Evolutionary conservation across 2,113 vertebrate genomes (phyloP), one percentile per base, ranked within the genome.

Genomic region (Pyxicephalus adspersus): DNA sequence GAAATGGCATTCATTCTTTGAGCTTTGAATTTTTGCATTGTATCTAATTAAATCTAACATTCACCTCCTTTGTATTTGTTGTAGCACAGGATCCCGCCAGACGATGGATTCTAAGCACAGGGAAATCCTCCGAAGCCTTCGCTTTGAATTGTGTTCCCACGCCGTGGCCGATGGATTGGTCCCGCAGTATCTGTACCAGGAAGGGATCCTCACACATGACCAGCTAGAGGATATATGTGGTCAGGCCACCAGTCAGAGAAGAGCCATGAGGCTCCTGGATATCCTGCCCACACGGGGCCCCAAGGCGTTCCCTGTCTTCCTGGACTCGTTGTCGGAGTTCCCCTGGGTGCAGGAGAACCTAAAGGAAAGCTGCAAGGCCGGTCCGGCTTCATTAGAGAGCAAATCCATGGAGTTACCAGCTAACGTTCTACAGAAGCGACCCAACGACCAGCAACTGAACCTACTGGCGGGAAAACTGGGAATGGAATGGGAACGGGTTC

Each of bases 141-240:
- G 95, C 3, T 84, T 96, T 76, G 87, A 94, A 25, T 90, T 99
- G 63, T 92, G 93, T 73, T 88, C 91, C 0, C 92, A 96, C 84
- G 91, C 97, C 3, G 83, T 96, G 84, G 94, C 96, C 57, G 94
- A 94, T 2, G 95, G 95, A 52, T 55, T 92, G 1, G 89, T 98
- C 71, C 88, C 97, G 85, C 95, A 95, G 29, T 93, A 95, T 34
- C 92, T 99, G 84, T 96, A 93, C 84, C 96, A 98, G 88, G 97
- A 98, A 89, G 89, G 91, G 6, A 84, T 98, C 76, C 86, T 98
- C 71, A 96, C 94, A 0, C 90, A 91, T 71, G 85, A 85, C 11
- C 94, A 98, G 0, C 84, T 96, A 73, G 92, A 99, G 83, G 93
- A 95, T 84, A 95, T 99, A 85, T 90, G 91, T 87, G 87, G 92